A percentile compares a stretch with the other conserved stretches of the same genome.
Conservation (phyloP, 2,888 invertebrate species). For the Saturnia pavonia region DNA sequence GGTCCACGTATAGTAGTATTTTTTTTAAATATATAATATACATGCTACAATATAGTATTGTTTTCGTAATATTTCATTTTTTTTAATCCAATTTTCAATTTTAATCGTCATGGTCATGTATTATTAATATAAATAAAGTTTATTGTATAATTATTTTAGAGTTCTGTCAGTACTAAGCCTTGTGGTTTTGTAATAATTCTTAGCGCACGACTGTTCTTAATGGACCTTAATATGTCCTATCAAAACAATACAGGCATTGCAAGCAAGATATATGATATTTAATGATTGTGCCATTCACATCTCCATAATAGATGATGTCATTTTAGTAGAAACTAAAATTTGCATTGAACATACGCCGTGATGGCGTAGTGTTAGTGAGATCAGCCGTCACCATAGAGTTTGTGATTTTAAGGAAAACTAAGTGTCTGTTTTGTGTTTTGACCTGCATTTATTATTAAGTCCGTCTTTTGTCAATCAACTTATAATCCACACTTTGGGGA, state of each 20-base stretch:
- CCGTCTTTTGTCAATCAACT: too few relatives aligned
- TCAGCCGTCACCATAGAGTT: neutral
- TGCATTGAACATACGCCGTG: neutral
- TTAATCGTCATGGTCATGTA: too few relatives aligned
- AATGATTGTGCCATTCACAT: slow-evolving; percentile 30
- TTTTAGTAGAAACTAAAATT: slow-evolving; percentile 17
- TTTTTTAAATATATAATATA: too few relatives aligned
- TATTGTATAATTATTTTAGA: too few relatives aligned
- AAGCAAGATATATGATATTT: slow-evolving; percentile 36
- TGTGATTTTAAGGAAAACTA: neutral
- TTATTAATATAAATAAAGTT: too few relatives aligned
- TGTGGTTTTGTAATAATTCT: slow-evolving; percentile 18
- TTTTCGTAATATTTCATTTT: too few relatives aligned
- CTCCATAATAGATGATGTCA: slow-evolving; percentile 38
- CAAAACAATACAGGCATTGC: slow-evolving; percentile 30
- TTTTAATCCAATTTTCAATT: too few relatives aligned
- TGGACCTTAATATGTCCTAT: slow-evolving; percentile 34
- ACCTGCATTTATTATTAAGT: too few relatives aligned
- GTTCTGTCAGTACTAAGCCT: neutral
- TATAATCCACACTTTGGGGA: too few relatives aligned
- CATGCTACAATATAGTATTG: too few relatives aligned
- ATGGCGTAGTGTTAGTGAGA: neutral
- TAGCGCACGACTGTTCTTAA: slow-evolving; percentile 24
- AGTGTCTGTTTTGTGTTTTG: too few relatives aligned
- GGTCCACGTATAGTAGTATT: too few relatives aligned